These are phyloP conservation scores for Anthophora plumipes DNA, from an alignment of 2,888 invertebrate genomes.

Conservation along the genomic window DNA sequence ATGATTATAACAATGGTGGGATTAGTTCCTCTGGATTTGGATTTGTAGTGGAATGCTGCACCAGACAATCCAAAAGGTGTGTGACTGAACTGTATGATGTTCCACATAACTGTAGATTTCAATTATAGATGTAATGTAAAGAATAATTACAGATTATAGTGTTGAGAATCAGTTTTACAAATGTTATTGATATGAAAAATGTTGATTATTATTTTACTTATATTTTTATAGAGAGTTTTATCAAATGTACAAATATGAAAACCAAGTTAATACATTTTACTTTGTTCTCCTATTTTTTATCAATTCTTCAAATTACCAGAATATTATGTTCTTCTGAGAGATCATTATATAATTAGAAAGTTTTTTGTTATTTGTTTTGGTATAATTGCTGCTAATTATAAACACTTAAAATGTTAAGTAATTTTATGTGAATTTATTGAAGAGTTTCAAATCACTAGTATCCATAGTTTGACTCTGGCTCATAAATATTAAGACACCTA, in stretches of 20 bases:
- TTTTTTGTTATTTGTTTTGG: not conserved
- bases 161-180: slow-evolving; percentile 10
- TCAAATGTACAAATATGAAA: not conserved
- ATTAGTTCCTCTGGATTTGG: slow-evolving; percentile 32
- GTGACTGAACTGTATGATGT: slow-evolving; percentile 29
- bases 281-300: not conserved
- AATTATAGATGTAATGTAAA: slow-evolving; percentile 22
- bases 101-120: slow-evolving; percentile 25
- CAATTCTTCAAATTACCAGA: not conserved
- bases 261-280: not conserved
- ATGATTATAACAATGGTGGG: slow-evolving; percentile 29
- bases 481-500: no score
- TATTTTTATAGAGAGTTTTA: not conserved
- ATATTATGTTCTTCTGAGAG: not conserved
- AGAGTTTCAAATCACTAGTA: not conserved
- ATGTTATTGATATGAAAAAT: not conserved
- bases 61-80: slow-evolving; percentile 29
- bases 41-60: slow-evolving; percentile 33
- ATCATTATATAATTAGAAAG: not conserved
- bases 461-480: not conserved
- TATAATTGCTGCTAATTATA: not conserved
- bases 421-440: not conserved
- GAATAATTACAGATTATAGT: slow-evolving; percentile 7
- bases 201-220: not conserved
- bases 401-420: not conserved